Evolutionary conservation across 2,797 vertebrate genomes (phyloP), one percentile per base, ranked within the genome.

Genomic region (Xenentodon cancila): DNA sequence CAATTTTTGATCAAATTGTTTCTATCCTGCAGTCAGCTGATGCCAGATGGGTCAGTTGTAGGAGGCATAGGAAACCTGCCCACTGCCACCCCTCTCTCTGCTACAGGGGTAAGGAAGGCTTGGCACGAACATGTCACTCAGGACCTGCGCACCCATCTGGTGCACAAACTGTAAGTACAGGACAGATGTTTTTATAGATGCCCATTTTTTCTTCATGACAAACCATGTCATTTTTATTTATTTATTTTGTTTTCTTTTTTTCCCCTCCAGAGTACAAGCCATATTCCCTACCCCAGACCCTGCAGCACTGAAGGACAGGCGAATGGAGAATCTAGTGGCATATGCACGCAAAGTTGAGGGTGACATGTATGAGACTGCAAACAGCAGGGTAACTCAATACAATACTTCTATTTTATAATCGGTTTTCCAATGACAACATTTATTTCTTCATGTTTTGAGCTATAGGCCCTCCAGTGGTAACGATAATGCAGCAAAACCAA

Each of bases 111-210:
- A 71, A 94, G 96, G 85, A 99, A 99, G 89, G 90, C 93, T 88
- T 99, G 97, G 97, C 98, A 99, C 49, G 98, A 99, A 85, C 97
- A 99, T 3, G 97, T 99, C 90, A 99, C 98, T 93, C 98, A 99
- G 95, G 97, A 99, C 90, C 94, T 99, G 85, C 96, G 98, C 86
- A 98, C 95, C 87, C 97, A 99, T 88, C 93, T 99, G 82, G 98
- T 99, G 73, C 97, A 98, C 89, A 99, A 99, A 92, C 95, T 99
- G 98, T 99, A 90, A 87, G 97, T 96, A 20, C 20, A 40, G 15
- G 3, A 56, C 11, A 1, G 5, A 40, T 43, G 0, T 20, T 1
- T 25, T 22, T 25, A 7, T 13, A 13, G 40, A 51, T 44, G 27
- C 5, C 34, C 0, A 5, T 34, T 54, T 2, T 20, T 57, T 3